phyloP scores from a whole-genome alignment of 2,888 invertebrate species.

The Cephus pulcher region DNA sequence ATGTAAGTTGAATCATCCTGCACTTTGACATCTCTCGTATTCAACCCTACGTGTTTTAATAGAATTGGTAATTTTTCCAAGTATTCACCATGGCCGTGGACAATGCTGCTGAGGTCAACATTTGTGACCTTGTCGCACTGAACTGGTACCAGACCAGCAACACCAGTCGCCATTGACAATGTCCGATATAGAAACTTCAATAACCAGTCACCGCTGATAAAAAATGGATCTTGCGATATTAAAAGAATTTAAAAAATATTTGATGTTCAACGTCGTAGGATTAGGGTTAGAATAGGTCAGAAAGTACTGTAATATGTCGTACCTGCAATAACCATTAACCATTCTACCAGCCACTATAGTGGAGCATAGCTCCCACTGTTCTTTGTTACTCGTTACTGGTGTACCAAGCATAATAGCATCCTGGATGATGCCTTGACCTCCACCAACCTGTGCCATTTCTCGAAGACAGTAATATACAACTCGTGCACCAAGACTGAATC shows the following conservation, averaged over 20 bases:
- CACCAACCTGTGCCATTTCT: slow-evolving; percentile 67
- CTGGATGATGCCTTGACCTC: slow-evolving; percentile 73
- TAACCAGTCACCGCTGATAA: slow-evolving; percentile 72
- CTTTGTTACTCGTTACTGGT: slow-evolving; percentile 71
- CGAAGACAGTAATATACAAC: slow-evolving; percentile 76
- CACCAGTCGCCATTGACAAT: slow-evolving; percentile 71
- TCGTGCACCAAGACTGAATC: slow-evolving; percentile 76
- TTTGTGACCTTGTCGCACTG: slow-evolving; percentile 70
- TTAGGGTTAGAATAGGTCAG: not conserved
- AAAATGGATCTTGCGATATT: slow-evolving; percentile 4
- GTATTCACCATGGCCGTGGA: slow-evolving; percentile 72
- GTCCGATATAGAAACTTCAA: slow-evolving; percentile 75
- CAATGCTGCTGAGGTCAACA: slow-evolving; percentile 71
- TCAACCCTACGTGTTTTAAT: slow-evolving; percentile 63
- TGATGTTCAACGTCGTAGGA: not conserved
- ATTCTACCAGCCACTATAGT: slow-evolving; percentile 74
- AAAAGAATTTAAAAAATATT: slow-evolving; percentile 8
- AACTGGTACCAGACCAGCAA: slow-evolving; percentile 73
- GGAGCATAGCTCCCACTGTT: slow-evolving; percentile 70
- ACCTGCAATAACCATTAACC: slow-evolving; percentile 76
- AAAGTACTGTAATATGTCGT: not conserved
- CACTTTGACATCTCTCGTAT: slow-evolving; percentile 43
- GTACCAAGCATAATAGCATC: slow-evolving; percentile 75
- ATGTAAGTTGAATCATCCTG: slow-evolving; percentile 42
- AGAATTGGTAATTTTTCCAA: slow-evolving; percentile 70